These are phyloP conservation scores for Rhagium mordax DNA, from an alignment of 2,888 invertebrate genomes.

Conservation along the genomic window DNA sequence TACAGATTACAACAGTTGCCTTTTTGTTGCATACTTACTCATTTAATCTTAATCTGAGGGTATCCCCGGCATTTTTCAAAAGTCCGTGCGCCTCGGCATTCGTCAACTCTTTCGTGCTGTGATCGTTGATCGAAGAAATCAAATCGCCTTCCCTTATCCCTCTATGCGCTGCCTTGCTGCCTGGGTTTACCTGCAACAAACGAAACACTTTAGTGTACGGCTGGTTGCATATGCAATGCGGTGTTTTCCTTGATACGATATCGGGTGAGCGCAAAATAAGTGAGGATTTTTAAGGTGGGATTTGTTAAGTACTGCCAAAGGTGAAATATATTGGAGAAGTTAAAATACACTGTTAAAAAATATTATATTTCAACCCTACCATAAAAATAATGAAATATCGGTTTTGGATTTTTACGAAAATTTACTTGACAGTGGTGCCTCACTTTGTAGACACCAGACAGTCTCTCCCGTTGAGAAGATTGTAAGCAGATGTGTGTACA, in stretches of 20 bases:
- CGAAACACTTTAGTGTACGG: slow-evolving; percentile 31
- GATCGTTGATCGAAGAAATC: slow-evolving; percentile 85
- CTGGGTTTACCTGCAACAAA: slow-evolving; percentile 85
- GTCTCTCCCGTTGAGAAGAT: not conserved
- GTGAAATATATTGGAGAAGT: too few species aligned
- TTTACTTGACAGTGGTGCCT: too few species aligned
- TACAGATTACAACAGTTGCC: too few species aligned
- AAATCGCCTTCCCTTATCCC: slow-evolving; percentile 88
- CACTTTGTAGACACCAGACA: not conserved
- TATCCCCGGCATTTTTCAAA: slow-evolving; percentile 80
- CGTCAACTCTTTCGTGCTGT: slow-evolving; percentile 77
- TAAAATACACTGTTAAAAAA: too few species aligned
- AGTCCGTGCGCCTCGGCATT: slow-evolving; percentile 83
- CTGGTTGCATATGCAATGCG: slow-evolving; percentile 35
- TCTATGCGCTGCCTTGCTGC: slow-evolving; percentile 86
- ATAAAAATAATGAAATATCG: too few species aligned
- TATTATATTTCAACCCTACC: too few species aligned
- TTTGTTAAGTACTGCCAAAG: too few species aligned
- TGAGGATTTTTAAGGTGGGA: too few species aligned
- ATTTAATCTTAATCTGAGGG: slow-evolving; percentile 79
- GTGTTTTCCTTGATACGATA: too few species aligned
- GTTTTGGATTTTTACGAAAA: too few species aligned
- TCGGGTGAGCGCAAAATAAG: not conserved
- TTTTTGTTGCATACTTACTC: slow-evolving; percentile 76
- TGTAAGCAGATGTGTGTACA: slow-evolving; percentile 8